Base-by-base conservation (phyloP, 2,113 vertebrate species). In the Cervus canadensis region DNA sequence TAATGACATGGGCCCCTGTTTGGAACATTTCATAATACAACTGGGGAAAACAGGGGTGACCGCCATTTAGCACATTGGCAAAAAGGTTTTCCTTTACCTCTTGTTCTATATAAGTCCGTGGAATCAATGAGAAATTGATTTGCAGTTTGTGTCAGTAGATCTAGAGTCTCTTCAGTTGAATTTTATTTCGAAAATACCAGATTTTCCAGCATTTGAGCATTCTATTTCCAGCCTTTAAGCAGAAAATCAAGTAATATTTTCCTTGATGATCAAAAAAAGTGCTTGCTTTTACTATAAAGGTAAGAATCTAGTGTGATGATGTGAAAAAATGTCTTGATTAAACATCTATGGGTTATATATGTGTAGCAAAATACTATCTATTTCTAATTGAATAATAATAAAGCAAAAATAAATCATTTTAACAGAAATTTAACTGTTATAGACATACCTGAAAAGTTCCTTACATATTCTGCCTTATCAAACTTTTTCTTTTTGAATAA, bases 11-110 rank as follows among this genome's bases (percentile, higher is more conserved):
- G 96, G 89, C 89, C 95, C 48, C 5, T 83, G 60, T 96, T 89
- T 95, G 96, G 96, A 97, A 84, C 21, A 54, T 97, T 98, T 97
- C 93, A 97, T 96, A 97, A 97, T 94, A 88, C 89, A 96, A 83
- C 95, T 97, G 95, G 92, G 91, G 88, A 82, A 94, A 98, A 95
- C 91, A 86, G 2, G 26, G 57, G 40, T 3, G 19, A 67, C 40
- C 5, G 15, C 89, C 87, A 94, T 85, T 98, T 98, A 98, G 87
- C 97, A 91, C 93, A 91, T 16, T 98, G 97, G 89, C 93, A 94
- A 95, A 98, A 16, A 97, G 67, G 56, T 94, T 94, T 98, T 91
- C 54, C 48, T 59, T 81, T 74, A 19, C 56, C 5, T 92, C 54
- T 83, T 79, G 7, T 45, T 71, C 36, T 50, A 60, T 74, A 30